Conservation (phyloP, 2,113 vertebrate genomes). For the Gila orcuttii region DNA sequence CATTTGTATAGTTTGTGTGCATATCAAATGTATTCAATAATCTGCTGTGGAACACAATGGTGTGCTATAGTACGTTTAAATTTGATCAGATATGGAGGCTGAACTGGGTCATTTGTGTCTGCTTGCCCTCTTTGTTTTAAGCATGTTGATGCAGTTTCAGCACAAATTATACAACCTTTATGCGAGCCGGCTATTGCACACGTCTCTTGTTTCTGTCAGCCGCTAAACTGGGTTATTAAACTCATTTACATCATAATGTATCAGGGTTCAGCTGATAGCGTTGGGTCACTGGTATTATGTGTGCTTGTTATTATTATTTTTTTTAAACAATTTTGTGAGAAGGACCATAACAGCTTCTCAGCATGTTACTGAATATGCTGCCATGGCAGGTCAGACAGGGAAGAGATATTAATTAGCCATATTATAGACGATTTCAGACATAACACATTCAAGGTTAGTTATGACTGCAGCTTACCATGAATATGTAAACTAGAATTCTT, state of each 20-base stretch:
- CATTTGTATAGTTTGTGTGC: background rate
- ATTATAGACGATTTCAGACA: constrained; percentile 47
- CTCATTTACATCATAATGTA: constrained; percentile 81
- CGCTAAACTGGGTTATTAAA: constrained; percentile 78
- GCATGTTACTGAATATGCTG: constrained; percentile 34
- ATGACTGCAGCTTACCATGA: constrained; percentile 36
- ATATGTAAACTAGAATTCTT: constrained; percentile 29
- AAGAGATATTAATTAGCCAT: constrained; percentile 51
- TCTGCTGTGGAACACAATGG: constrained; percentile 40
- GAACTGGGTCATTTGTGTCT: constrained; percentile 54
- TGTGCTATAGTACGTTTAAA: constrained; percentile 43
- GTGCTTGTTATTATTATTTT: constrained; percentile 70
- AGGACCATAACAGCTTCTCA: constrained; percentile 38
- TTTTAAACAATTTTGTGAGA: constrained; percentile 48
- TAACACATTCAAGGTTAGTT: constrained; percentile 47
- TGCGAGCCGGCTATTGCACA: constrained; percentile 57
- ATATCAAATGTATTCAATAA: background rate
- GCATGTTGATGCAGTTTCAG: constrained; percentile 56
- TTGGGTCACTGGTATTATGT: constrained; percentile 73
- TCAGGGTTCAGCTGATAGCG: constrained; percentile 67
- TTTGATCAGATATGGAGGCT: constrained; percentile 54
- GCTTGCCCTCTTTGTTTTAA: constrained; percentile 61
- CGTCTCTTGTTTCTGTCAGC: constrained; percentile 60
- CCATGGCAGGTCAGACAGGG: constrained; percentile 41
- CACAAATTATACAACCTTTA: constrained; percentile 59